Evolutionary conservation across 1,140 invertebrate species (phyloP), one percentile per base, ranked within the genome.

Genomic region (Drosophila sturtevanti): DNA sequence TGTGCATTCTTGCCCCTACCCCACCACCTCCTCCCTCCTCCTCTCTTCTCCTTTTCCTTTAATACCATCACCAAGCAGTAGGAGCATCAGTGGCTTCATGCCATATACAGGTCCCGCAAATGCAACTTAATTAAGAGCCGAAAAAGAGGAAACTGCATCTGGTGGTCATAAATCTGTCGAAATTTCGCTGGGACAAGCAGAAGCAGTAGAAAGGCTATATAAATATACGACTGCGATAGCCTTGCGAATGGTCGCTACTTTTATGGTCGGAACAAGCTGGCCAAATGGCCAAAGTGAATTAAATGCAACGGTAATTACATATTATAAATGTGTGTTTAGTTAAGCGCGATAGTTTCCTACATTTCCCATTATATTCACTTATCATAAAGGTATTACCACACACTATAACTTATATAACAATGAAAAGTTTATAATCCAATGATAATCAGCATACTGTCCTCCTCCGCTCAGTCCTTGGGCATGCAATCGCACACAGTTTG

Each of bases 151-250:
- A 76, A 61, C 77, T 80, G 77, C 76, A 79, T 68, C 77, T 63
- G 77, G 72, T 63, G 63, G 79, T 72, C 79, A 89, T 87, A 87
- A 87, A 87, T 87, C 79, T 89, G 76, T 79, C 84, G 68, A 76
- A 87, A 89, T 84, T 69, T 21, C 76, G 67, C 71, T 67, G 72
- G 72, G 37, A 68, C 72, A 69, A 67, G 68, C 72, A 61, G 9
- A 55, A 22, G 44, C 41, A 48, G 41, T 48, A 48, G 51, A 52
- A 59, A 10, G 74, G 81, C 81, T 68, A 75, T 87, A 87, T 86
- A 85, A 85, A 85, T 77, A 80, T 80, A 80, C 77, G 77, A 86
- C 77, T 69, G 78, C 77, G 78, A 77, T 84, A 84, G 80, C 74
- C 65, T 18, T 41, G 69, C 61, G 66, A 71, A 89, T 66, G 52